A percentile compares a stretch with the other conserved stretches of the same genome.
Conservation (phyloP, 2,888 invertebrate species). For the Sycophila texana region DNA sequence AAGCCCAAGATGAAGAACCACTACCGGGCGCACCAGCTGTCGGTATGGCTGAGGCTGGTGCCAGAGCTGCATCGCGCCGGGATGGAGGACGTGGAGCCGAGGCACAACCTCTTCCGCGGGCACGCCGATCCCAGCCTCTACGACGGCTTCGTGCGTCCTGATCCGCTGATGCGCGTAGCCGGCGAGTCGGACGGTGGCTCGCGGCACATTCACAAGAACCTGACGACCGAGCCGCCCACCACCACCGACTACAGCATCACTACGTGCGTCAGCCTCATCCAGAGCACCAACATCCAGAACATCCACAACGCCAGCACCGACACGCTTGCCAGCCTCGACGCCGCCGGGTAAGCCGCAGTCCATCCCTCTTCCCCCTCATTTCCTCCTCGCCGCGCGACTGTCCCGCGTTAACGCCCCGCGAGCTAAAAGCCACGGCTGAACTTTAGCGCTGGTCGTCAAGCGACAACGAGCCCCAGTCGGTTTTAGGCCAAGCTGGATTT, state of each 20-base stretch:
- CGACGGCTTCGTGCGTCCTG: slow-evolving; percentile 91
- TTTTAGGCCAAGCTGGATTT: too few relatives aligned
- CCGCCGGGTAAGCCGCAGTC: slow-evolving; percentile 78
- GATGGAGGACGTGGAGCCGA: slow-evolving; percentile 91
- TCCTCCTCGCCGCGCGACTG: too few relatives aligned
- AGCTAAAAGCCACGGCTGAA: too few relatives aligned
- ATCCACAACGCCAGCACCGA: slow-evolving; percentile 84
- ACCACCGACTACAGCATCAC: slow-evolving; percentile 84
- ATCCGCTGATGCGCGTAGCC: slow-evolving; percentile 83
- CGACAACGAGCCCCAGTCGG: too few relatives aligned
- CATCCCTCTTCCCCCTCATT: not conserved
- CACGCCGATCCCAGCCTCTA: slow-evolving; percentile 92
- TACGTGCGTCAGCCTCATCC: slow-evolving; percentile 83
- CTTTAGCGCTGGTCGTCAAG: too few relatives aligned
- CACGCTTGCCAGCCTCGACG: slow-evolving; percentile 87
- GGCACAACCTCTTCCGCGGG: slow-evolving; percentile 92
- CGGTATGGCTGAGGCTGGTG: slow-evolving; percentile 95
- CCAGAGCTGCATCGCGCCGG: slow-evolving; percentile 93
- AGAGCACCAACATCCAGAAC: slow-evolving; percentile 78
- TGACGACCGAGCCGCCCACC: slow-evolving; percentile 81
- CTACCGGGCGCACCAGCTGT: slow-evolving; percentile 95
- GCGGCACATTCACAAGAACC: slow-evolving; percentile 65
- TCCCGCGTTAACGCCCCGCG: too few relatives aligned
- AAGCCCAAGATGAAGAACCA: slow-evolving; percentile 94
- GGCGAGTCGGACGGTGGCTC: not conserved